These are phyloP conservation scores for Porphyrio hochstetteri DNA, from an alignment of 2,113 vertebrate species.

Conservation along the genomic window DNA sequence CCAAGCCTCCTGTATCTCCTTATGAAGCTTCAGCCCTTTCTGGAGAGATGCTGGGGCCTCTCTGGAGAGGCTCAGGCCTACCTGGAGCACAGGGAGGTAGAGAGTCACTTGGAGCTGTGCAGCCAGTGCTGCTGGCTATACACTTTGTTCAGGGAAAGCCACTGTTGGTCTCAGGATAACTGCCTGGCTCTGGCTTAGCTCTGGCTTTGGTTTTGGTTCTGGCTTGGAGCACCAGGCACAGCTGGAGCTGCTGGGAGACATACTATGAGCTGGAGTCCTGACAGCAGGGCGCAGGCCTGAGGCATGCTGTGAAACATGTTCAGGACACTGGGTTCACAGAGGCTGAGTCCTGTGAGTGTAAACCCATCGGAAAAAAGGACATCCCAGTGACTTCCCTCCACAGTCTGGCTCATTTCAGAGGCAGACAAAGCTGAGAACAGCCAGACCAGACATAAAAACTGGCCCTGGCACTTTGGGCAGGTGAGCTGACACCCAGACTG, in stretches of 20 bases:
- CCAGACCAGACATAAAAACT: neutral
- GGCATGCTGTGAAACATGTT: neutral
- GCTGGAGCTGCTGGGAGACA: neutral
- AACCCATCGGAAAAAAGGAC: neutral
- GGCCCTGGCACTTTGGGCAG: neutral
- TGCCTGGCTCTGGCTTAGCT: neutral
- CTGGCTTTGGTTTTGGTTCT: neutral
- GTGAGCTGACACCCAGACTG: neutral
- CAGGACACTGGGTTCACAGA: neutral
- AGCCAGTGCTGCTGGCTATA: neutral
- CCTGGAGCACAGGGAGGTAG: neutral
- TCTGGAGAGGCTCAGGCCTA: neutral
- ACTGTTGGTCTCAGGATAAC: neutral
- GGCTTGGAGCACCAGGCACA: neutral
- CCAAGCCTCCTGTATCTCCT: neutral
- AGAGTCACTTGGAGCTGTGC: neutral
- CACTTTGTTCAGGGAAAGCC: neutral
- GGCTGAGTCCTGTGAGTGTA: neutral
- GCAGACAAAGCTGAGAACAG: neutral
- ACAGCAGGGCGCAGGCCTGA: neutral
- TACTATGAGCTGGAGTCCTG: neutral
- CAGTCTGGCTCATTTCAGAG: neutral
- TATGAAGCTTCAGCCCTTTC: neutral
- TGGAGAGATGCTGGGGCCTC: neutral
- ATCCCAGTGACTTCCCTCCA: neutral